Base-by-base conservation (phyloP, 35 echinoderm and acorn worm species). In the Diadema setosum region DNA sequence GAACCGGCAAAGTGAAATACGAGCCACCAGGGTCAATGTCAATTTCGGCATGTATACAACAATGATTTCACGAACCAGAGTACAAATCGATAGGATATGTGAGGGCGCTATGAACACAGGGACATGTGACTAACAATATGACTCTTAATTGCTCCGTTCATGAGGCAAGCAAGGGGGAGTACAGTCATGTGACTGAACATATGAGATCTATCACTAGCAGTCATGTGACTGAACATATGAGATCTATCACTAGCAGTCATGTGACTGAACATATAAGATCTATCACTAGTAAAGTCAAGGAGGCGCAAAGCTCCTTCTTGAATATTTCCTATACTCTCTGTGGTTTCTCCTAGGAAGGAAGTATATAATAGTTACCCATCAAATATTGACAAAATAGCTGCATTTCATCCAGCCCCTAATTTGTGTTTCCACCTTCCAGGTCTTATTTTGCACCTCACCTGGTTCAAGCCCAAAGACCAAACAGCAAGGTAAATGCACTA, bases 401-500 rank as follows among this genome's bases (percentile, higher is more conserved):
- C 63, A 67, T 67, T 33, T 67, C n/a, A 67, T 3, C 63, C 16
- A 33, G 27, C 21, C 37, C 37, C 21, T 27, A 67, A 32, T 67
- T 34, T 32, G 37, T 67, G 29, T 67, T n/a, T 14, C 24, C 63
- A n/a, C n/a, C n/a, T n/a, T n/a, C 6, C 18, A 25, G 24, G 63
- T 33, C 37, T 33, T 14, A 30, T 67, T 67, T 67, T 27, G 24
- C 30, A 67, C 30, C 29, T 67, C 27, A 67, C 44, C 73, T n/a
- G n/a, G n/a, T n/a, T n/a, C n/a, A n/a, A n/a, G n/a, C n/a, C n/a
- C n/a, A n/a, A n/a, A n/a, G n/a, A n/a, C n/a, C 39, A 25, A 42
- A 44, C 70, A 76, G 5, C 73, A 78, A 41, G 73, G 73, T 78
- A 78, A 78, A 78, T 78, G 73, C 73, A 78, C 73, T 78, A 78